Evolutionary conservation across 2,113 vertebrate genomes (phyloP), one percentile per base, ranked within the genome.

Genomic region (Pseudorhombus dupliciocellatus): DNA sequence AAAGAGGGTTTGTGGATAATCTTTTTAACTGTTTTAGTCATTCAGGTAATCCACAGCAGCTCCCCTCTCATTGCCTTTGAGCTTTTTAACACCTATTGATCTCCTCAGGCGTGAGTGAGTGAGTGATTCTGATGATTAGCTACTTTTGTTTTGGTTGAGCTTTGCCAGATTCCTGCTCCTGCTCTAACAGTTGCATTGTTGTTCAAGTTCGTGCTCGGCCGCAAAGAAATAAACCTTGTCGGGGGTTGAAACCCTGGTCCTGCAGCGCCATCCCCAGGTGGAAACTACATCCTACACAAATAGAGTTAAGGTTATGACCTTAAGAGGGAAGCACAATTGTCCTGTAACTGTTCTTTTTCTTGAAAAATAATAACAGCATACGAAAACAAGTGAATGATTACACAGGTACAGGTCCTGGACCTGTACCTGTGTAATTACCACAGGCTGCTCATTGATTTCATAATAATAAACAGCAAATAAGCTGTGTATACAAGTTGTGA

Each of bases 11-110:
- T 56, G 48, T 14, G 21, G 2, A 37, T 73, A 66, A 83, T 88
- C 75, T 21, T 5, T 57, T 88, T 70, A 64, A 75, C 11, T 40
- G 68, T 44, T 70, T 9, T 4, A 50, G 26, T 26, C 34, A 54
- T 20, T 66, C 64, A n/a, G 46, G 61, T 79, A 66, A 62, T 78
- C 75, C 52, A 30, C 14, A 7, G 18, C 48, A 63, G 20, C 62
- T 50, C 46, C 0, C n/a, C 30, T n/a, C 70, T 55, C 25, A 11
- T 40, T 7, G 22, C 18, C 52, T 42, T 34, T 83, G 46, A 73
- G 21, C 60, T 50, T 20, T 81, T 84, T 67, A 74, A 66, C 71
- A 62, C 73, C 53, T n/a, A 83, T 77, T 82, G 84, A 88, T 81
- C 77, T 37, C 18, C 53, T 55, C 21, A 50, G 68, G 68, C 70